These are phyloP conservation scores for Limnephilus marmoratus DNA, from an alignment of 2,888 invertebrate genomes.

Conservation along the genomic window DNA sequence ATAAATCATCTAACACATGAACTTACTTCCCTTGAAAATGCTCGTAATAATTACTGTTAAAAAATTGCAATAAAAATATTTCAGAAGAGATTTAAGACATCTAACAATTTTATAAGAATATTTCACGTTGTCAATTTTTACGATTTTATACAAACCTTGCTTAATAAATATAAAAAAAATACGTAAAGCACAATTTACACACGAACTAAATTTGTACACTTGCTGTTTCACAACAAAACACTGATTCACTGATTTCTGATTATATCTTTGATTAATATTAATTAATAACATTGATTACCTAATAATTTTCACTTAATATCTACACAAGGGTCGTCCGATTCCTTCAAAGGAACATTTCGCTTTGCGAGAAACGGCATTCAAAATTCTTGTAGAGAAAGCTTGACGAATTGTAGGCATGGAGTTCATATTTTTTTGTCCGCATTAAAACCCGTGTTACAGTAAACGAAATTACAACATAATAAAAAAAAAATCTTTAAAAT, in stretches of 20 bases:
- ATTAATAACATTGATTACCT: no score
- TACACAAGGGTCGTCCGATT: background rate
- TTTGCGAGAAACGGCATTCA: background rate
- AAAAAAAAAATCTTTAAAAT: background rate
- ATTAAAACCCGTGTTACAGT: background rate
- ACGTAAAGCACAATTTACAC: no score
- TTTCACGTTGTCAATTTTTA: no score
- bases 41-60: background rate
- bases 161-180: no score
- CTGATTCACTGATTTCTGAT: no score
- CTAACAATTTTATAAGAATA: no score
- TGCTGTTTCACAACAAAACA: no score
- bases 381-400: background rate
- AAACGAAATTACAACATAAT: background rate
- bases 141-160: no score
- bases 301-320: background rate
- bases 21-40: background rate
- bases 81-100: no score
- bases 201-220: no score
- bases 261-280: no score
- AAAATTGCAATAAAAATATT: background rate
- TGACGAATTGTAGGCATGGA: background rate
- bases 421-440: background rate
- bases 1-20: slow-evolving; percentile 43
- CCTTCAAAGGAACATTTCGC: background rate